Conservation (phyloP, 2,113 vertebrate species). For the Dromas ardeola region DNA sequence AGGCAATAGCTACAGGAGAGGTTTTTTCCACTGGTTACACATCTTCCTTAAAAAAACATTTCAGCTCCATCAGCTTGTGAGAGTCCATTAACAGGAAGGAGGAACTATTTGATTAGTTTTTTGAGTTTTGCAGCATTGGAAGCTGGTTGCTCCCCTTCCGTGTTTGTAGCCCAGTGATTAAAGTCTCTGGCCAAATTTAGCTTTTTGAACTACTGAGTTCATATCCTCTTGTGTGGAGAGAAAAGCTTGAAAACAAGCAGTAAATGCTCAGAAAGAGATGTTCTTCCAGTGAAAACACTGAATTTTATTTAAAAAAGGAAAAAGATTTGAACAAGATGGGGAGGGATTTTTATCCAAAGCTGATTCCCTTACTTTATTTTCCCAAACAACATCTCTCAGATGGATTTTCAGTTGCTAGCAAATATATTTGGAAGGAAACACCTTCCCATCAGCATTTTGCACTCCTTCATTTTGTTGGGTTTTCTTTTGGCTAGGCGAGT, state of each 20-base stretch:
- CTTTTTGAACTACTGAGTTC: not conserved
- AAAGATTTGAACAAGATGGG: accelerated
- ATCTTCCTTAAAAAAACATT: not conserved
- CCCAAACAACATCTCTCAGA: not conserved
- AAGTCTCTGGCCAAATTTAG: not conserved
- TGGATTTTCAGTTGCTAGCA: not conserved
- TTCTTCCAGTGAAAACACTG: not conserved
- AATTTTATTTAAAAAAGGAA: not conserved
- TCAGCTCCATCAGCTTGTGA: not conserved
- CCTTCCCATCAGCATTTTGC: not conserved
- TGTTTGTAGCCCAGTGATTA: not conserved
- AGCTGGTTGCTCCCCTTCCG: not conserved
- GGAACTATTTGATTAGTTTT: not conserved
- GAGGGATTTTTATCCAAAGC: not conserved
- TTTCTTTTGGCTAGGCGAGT: not conserved
- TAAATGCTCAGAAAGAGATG: not conserved
- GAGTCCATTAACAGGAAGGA: not conserved
- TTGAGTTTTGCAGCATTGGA: not conserved
- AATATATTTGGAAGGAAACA: not conserved
- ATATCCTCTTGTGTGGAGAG: not conserved
- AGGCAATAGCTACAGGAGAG: not conserved
- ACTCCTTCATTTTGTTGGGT: not conserved
- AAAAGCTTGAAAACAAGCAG: not conserved
- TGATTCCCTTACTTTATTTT: not conserved
- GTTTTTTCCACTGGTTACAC: not conserved